phyloP scores from a whole-genome alignment of 2,888 invertebrate genomes.

The Lycaena phlaeas region DNA sequence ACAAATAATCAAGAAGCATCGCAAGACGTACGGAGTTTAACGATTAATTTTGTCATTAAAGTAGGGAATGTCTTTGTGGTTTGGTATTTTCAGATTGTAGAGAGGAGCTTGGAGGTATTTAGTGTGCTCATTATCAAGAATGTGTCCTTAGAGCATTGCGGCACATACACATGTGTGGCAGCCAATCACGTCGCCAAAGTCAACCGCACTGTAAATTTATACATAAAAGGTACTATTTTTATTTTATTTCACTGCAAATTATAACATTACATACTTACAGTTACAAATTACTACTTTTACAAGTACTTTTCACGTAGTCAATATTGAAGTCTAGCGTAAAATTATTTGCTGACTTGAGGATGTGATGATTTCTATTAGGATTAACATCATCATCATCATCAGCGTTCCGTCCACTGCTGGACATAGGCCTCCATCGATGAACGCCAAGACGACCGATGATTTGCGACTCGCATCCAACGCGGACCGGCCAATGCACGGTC shows the following conservation, averaged over 20 bases:
- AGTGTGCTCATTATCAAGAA: constrained; percentile 81
- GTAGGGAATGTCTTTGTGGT: constrained; percentile 14
- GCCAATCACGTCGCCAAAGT: constrained; percentile 81
- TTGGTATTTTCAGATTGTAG: constrained; percentile 63
- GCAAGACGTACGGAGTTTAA: constrained; percentile 10
- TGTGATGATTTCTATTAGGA: no score
- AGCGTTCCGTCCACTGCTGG: no score
- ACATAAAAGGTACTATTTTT: constrained; percentile 81
- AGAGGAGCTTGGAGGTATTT: constrained; percentile 79
- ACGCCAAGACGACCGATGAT: no score
- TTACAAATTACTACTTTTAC: no score
- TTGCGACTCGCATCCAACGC: no score
- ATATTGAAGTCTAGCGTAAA: no score
- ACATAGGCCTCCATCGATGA: no score
- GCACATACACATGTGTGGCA: constrained; percentile 81
- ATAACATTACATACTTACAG: background rate
- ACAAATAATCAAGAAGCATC: background rate
- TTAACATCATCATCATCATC: no score
- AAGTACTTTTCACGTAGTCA: no score
- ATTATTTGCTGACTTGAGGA: no score
- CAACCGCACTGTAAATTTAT: constrained; percentile 78
- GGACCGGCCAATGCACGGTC: no score
- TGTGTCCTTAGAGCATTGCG: constrained; percentile 79
- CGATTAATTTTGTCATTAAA: constrained; percentile 7
- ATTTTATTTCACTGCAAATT: no score